Evolutionary conservation across 2,113 vertebrate genomes (phyloP).

Genomic region (Vulpes vulpes): DNA sequence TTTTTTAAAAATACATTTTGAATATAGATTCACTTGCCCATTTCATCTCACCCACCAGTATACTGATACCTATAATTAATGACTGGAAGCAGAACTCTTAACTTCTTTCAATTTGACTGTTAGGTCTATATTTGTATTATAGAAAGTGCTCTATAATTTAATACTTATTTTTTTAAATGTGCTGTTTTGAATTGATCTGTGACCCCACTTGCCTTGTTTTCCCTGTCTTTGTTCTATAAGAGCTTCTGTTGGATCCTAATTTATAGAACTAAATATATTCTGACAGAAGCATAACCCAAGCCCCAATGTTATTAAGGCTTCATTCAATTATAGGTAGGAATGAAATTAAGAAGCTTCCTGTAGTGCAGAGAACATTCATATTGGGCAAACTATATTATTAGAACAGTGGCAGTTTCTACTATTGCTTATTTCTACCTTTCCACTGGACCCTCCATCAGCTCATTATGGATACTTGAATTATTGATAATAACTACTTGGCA

Average conservation of each 20-base stretch:
- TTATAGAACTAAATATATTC: slow-evolving; percentile 9
- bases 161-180: background rate
- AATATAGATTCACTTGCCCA: background rate
- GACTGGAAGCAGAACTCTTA: background rate
- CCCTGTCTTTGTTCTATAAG: background rate
- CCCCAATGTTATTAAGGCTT: background rate
- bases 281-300: background rate
- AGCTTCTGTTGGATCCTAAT: slow-evolving; percentile 22
- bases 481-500: background rate
- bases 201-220: background rate
- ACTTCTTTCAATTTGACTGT: background rate
- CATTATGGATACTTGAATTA: background rate
- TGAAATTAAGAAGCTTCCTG: slow-evolving; percentile 26
- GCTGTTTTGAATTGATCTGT: slow-evolving; percentile 1
- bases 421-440: background rate
- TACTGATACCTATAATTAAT: background rate
- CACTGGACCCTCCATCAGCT: background rate
- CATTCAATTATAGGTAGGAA: slow-evolving; percentile 51
- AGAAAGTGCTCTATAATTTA: slow-evolving; percentile 30
- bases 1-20: background rate
- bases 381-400: background rate
- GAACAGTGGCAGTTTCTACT: background rate
- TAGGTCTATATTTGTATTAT: background rate
- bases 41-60: background rate
- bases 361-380: background rate